These are phyloP conservation scores for Rattus norvegicus DNA, from an alignment of 2,113 vertebrate species.

Conservation along the genomic window DNA sequence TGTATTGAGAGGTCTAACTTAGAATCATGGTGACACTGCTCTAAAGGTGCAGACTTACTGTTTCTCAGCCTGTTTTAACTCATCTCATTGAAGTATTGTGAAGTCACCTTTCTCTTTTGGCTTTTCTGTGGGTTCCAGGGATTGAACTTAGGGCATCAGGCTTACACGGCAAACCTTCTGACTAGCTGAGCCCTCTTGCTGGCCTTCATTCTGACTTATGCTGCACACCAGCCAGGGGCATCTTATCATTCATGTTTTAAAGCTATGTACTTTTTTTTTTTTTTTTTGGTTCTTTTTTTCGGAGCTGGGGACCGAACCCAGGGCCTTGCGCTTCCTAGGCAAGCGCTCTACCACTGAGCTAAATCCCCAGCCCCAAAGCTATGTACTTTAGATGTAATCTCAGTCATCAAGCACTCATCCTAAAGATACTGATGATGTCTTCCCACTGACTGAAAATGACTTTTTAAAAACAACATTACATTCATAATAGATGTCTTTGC, in stretches of 20 bases:
- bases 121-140: background rate
- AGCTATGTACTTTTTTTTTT: background rate
- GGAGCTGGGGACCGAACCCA: too few relatives aligned
- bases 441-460: background rate
- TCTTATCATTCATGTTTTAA: constrained; percentile 13
- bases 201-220: background rate
- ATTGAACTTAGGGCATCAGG: background rate
- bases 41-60: background rate
- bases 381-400: background rate
- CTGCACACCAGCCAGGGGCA: background rate
- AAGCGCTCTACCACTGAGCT: too few relatives aligned
- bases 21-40: background rate
- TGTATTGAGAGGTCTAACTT: background rate
- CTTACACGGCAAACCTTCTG: background rate
- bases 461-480: background rate
- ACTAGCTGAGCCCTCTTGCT: background rate
- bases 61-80: constrained; percentile 42
- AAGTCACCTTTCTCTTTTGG: background rate
- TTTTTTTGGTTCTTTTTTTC: too few relatives aligned
- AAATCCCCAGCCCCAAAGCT: too few relatives aligned
- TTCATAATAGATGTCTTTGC: constrained; percentile 54
- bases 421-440: constrained; percentile 20
- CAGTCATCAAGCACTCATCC: background rate
- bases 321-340: too few relatives aligned
- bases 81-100: background rate